A percentile compares a stretch with the other conserved stretches of the same genome.
phyloP scores from a whole-genome alignment of 2,888 invertebrate species.

The Sarcophaga rosellei region DNA sequence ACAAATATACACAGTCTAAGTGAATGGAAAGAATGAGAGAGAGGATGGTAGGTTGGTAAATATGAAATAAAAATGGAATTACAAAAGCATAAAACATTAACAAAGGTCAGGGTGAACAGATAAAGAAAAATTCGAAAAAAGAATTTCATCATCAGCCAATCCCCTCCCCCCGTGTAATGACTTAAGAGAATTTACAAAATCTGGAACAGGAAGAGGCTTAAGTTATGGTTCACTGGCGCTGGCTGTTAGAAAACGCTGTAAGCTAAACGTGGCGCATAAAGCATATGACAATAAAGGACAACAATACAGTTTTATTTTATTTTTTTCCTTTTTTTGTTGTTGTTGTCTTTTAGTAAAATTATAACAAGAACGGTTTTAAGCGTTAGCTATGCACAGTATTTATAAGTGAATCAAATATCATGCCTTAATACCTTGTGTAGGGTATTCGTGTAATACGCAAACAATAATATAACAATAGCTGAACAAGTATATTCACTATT shows the following conservation, averaged over 20 bases:
- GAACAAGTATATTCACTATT: neutral
- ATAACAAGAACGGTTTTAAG: neutral
- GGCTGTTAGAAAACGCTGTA: conserved; percentile 14
- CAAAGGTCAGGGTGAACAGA: conserved; percentile 67
- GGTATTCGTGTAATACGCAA: conserved; percentile 15
- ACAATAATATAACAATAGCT: neutral
- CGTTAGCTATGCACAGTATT: neutral
- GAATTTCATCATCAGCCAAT: conserved; percentile 33
- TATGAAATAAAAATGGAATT: neutral
- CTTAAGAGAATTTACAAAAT: neutral
- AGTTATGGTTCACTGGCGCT: conserved; percentile 25
- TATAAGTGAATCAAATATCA: neutral
- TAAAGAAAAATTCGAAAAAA: neutral
- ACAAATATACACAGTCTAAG: neutral
- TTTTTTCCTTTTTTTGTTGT: too few relatives aligned
- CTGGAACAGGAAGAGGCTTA: conserved; percentile 18
- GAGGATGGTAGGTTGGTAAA: neutral
- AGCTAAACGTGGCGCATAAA: conserved; percentile 2
- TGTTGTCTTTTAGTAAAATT: neutral
- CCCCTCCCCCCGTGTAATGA: neutral
- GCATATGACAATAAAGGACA: conserved; percentile 63
- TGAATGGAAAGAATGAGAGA: neutral
- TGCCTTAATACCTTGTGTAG: conserved; percentile 3
- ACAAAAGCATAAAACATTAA: conserved; percentile 56
- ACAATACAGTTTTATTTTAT: conserved; percentile 55